Conservation (phyloP, 2,888 invertebrate species). For the Drosophila tanythrix region DNA sequence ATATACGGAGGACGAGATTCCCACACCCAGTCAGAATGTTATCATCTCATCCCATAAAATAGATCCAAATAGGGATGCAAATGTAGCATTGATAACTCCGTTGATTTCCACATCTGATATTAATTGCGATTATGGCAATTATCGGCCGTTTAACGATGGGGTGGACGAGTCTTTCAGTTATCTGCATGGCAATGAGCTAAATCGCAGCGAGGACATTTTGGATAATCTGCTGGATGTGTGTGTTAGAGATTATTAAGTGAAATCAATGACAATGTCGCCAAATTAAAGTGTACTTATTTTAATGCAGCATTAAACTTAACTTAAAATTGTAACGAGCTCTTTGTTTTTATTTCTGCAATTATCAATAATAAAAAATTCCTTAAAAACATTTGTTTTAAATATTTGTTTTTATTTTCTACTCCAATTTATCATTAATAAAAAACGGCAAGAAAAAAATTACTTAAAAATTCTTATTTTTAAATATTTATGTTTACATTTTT, state of each 20-base stretch:
- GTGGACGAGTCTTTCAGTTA: constrained; percentile 82
- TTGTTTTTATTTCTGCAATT: not conserved
- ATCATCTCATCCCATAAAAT: constrained; percentile 66
- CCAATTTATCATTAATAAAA: not conserved
- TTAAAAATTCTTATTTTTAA: not conserved
- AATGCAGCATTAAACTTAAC: not conserved
- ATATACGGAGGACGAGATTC: constrained; percentile 68
- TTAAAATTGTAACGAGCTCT: not conserved
- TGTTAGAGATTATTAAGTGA: constrained; percentile 78
- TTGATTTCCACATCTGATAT: constrained; percentile 26
- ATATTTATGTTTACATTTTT: not conserved
- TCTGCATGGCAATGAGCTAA: constrained; percentile 73
- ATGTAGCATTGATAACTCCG: constrained; percentile 23
- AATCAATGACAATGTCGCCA: constrained; percentile 45
- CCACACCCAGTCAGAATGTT: constrained; percentile 63
- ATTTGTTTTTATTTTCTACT: not conserved
- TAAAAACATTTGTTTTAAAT: not conserved
- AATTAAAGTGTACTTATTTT: constrained; percentile 14
- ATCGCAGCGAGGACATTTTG: constrained; percentile 78
- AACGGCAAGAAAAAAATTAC: not conserved
- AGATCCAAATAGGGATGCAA: constrained; percentile 40
- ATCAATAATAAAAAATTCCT: not conserved
- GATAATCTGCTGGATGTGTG: constrained; percentile 82
- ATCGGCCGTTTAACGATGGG: constrained; percentile 77
- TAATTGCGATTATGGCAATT: constrained; percentile 63